Base-by-base conservation (phyloP, 2,113 vertebrate genomes). In the Megaptera novaeangliae region DNA sequence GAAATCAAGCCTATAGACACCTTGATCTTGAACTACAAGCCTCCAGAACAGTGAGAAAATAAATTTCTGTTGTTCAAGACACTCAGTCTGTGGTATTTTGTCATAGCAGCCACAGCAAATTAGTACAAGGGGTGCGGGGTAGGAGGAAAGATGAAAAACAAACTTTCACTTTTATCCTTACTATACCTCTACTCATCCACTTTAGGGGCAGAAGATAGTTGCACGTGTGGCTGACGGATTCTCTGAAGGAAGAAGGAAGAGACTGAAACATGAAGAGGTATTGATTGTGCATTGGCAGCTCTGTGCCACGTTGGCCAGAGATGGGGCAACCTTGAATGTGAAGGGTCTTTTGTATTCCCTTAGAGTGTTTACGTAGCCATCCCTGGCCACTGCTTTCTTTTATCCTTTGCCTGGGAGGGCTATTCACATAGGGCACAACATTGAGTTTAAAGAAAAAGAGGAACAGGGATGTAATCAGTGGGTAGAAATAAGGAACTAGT, bases 261-360 rank as follows among this genome's bases (percentile, higher is more conserved):
- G 13, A 5, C 0, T 41, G 44, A 75, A 39, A 31, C 8, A 0
- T 7, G 23, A 27, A 11, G 11, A 36, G 8, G 1, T 31, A 15
- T 18, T 49, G 34, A 25, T 0, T n/a, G n/a, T 20, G 2, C 25
- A 0, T 0, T 57, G 20, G 20, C 31, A 66, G 21, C 14, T 66
- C 64, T 91, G 29, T 78, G 64, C 41, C 31, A 12, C 2, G 2
- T n/a, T 71, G 59, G 41, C 13, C 41, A 34, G 25, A 14, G 68
- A 31, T 18, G 8, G 14, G 0, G 12, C 11, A 23, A 23, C 66
- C 57, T 36, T 44, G 39, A 41, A 2, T 41, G 5, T 8, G 7
- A 13, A 66, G 13, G 29, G 27, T 0, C n/a, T 68, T 61, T 18
- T 57, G 5, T 41, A 21, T 83, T 61, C 20, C 6, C 27, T 52